Evolutionary conservation across 2,797 vertebrate species (phyloP).

Genomic region (Numenius phaeopus): DNA sequence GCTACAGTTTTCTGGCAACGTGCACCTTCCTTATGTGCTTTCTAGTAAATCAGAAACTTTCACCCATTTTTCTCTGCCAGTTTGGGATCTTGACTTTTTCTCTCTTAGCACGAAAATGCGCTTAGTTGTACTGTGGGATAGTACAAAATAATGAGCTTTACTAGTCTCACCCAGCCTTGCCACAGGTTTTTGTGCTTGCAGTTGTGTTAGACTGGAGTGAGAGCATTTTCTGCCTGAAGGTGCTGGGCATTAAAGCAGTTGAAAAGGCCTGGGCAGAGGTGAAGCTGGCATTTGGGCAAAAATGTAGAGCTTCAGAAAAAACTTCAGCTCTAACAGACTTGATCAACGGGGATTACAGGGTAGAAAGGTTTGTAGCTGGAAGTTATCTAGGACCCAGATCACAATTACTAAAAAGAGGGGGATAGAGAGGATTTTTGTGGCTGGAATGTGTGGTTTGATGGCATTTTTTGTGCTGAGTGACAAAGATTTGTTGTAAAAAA

Average conservation of each 20-base stretch:
- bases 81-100: neutral
- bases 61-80: neutral
- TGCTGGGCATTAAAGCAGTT: neutral
- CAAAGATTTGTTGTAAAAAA: neutral
- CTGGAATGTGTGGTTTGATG: neutral
- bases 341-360: neutral
- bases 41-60: neutral
- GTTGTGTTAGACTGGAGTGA: neutral
- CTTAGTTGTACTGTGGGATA: neutral
- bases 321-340: neutral
- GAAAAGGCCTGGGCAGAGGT: neutral
- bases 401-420: neutral
- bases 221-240: neutral
- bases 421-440: neutral
- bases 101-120: neutral
- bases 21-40: neutral
- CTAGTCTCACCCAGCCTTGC: neutral
- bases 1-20: neutral
- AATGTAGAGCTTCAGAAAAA: neutral
- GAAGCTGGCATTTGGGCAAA: neutral
- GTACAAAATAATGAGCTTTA: neutral
- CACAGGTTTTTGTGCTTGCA: neutral
- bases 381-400: neutral
- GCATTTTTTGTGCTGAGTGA: neutral
- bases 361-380: neutral